A percentile compares a stretch with the other conserved stretches of the same genome.
Conservation (phyloP, 2,113 vertebrate species). For the Romanogobio albipinnatus region DNA sequence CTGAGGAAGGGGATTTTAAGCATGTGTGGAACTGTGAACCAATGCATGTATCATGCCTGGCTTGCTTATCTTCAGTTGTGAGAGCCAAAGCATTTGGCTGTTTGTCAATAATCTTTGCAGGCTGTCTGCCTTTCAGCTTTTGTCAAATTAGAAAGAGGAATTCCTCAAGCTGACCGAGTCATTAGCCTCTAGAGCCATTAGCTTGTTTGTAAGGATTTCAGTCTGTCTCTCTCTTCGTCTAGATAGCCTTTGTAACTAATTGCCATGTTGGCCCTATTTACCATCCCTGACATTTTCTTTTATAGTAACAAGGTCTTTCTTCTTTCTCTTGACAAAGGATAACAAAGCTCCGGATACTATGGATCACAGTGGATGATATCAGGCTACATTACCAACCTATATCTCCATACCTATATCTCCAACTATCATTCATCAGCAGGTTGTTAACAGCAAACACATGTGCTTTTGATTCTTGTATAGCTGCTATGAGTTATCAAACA, state of each 20-base stretch:
- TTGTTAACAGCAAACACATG: neutral
- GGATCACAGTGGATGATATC: constrained; percentile 65
- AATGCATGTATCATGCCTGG: constrained; percentile 44
- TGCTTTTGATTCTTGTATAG: neutral
- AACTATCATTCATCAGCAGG: constrained; percentile 32
- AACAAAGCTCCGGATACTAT: constrained; percentile 64
- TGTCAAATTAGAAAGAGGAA: constrained; percentile 77
- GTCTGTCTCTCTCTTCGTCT: constrained; percentile 50
- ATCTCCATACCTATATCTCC: constrained; percentile 47
- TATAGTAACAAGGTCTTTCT: constrained; percentile 61
- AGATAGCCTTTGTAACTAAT: constrained; percentile 69
- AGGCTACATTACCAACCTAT: constrained; percentile 56
- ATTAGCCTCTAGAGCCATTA: constrained; percentile 70
- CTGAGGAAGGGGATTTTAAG: constrained; percentile 12
- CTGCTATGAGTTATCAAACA: neutral
- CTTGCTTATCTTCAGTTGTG: constrained; percentile 58
- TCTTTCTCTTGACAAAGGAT: constrained; percentile 65
- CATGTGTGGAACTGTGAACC: constrained; percentile 45
- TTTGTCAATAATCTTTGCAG: constrained; percentile 70
- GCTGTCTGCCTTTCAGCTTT: constrained; percentile 62
- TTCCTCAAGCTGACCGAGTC: constrained; percentile 69
- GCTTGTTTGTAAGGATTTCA: constrained; percentile 67
- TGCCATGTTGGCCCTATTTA: constrained; percentile 71
- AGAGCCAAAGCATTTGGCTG: constrained; percentile 61
- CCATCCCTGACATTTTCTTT: constrained; percentile 73